Evolutionary conservation across 2,113 vertebrate species (phyloP), one percentile per base, ranked within the genome.

Genomic region (Amphiprion ocellaris): DNA sequence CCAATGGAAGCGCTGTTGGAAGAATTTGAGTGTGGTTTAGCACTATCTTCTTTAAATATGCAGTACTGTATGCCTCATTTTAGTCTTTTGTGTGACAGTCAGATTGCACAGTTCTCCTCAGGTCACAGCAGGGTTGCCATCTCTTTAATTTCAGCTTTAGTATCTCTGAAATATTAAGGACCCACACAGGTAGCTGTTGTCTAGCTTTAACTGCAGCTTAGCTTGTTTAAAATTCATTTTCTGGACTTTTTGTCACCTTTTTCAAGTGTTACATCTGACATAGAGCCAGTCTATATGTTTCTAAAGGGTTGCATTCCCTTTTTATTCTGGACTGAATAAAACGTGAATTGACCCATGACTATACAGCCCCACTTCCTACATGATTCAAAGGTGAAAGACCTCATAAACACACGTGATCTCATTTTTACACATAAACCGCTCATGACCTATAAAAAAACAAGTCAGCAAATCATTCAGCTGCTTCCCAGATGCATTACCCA

Each of bases 341-440:
- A 24, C 65, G 49, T 21, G 52, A 64, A 64, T 2, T 17, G 7
- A 61, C 19, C 17, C 37, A 14, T 10, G 26, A 11, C 17, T 44
- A 26, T 26, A 65, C 63, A 58, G 17, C 49, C 46, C 53, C 17
- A 53, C 33, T 46, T 46, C 56, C 68, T 52, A 68, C 47, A 21
- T 17, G 53, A 58, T 16, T 69, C 65, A 66, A 9, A 33, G 61
- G 68, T 77, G 55, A 74, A 53, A 56, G 70, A 63, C 71, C 77
- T 85, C 14, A 10, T 39, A 46, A 77, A 85, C 79, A 85, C 79
- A 64, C 0, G 63, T 46, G 44, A 83, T 64, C 65, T 80, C 64
- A 56, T 67, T 44, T 58, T 33, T 52, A 74, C n/a, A 16, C 74
- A 59, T 2, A 46, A 21, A 37, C 21, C 26, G 2, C 14, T 5